Evolutionary conservation across 2,797 vertebrate species (phyloP).

Genomic region (Cetoscarus ocellatus): DNA sequence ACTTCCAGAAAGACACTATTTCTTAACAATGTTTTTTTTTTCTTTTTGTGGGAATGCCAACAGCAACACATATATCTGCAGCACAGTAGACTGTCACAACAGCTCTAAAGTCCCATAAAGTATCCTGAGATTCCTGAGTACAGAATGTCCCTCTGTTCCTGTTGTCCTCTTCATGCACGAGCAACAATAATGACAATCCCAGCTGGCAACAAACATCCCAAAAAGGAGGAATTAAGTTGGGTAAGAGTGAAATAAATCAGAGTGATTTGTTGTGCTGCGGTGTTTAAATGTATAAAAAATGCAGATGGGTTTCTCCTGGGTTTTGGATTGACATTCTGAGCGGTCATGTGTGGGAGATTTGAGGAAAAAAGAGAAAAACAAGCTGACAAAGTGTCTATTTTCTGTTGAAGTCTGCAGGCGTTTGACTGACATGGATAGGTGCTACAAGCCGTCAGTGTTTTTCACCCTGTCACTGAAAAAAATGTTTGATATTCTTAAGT

Average conservation of each 20-base stretch:
- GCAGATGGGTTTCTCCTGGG: constrained; percentile 27
- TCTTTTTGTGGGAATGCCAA: constrained; percentile 33
- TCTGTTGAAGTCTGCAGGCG: constrained; percentile 9
- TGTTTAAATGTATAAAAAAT: constrained; percentile 2
- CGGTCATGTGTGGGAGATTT: constrained; percentile 24
- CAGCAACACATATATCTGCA: constrained; percentile 38
- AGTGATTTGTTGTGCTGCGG: constrained; percentile 38
- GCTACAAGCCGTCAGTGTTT: constrained; percentile 22
- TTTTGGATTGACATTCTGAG: constrained; percentile 24
- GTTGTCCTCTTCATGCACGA: constrained; percentile 32
- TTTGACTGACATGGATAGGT: constrained; percentile 54
- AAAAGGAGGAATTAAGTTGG: constrained; percentile 46
- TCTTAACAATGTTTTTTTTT: constrained; percentile 32
- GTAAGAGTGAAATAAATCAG: constrained; percentile 48
- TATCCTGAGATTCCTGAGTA: constrained; percentile 46
- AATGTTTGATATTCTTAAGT: constrained; percentile 76
- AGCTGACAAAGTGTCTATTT: constrained; percentile 48
- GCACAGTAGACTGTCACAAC: constrained; percentile 37
- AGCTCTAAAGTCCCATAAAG: constrained; percentile 59
- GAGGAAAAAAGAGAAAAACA: constrained; percentile 29
- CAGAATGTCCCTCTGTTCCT: constrained; percentile 53
- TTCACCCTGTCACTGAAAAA: constrained; percentile 25
- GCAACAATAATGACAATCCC: constrained; percentile 70
- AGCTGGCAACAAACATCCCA: constrained; percentile 54
- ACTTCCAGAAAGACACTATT: not conserved